Evolutionary conservation across 2,113 vertebrate genomes (phyloP), one percentile per base, ranked within the genome.

Genomic region (Redunca redunca): DNA sequence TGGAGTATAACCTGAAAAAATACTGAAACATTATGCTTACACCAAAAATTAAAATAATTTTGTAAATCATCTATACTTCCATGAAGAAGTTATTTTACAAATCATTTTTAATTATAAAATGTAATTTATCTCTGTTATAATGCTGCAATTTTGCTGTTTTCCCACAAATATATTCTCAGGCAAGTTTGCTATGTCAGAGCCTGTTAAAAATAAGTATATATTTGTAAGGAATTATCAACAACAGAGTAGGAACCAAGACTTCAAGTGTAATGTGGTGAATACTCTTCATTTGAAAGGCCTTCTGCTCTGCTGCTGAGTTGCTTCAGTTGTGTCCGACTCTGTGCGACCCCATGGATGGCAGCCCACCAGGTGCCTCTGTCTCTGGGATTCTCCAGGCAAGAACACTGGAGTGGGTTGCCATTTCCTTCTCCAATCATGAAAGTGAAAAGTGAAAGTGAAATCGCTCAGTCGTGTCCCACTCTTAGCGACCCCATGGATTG

Each of bases 221-320:
- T 5, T 58, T 74, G 25, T 7, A n/a, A 84, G 16, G 52, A 74
- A 74, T 40, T 55, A 55, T 74, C 48, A 89, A 77, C 36, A 43
- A 91, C 11, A 83, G 23, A 43, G 25, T 57, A 83, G 8, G 64
- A 2, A 48, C 12, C 10, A 81, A 71, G 25, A 43, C 7, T 33
- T 84, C 26, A 58, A 19, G 15, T 48, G 82, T 52, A 77, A 30
- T 8, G 6, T 36, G 62, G 40, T 36, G 10, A 93, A 55, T 11
- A 14, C 33, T n/a, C n/a, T 23, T 84, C 21, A 93, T 53, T 53
- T 52, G 19, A 83, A 93, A 93, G 58, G 36, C 1, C 4, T 93
- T n/a, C 4, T 19, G 28, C 28, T 23, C 3, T 62, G 25, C 9
- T 10, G 3, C 9, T 58, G 11, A 11, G 9, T 57, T 0, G 4